Evolutionary conservation across 2,113 vertebrate genomes (phyloP), one percentile per base, ranked within the genome.

Genomic region (Oncorhynchus clarkii): DNA sequence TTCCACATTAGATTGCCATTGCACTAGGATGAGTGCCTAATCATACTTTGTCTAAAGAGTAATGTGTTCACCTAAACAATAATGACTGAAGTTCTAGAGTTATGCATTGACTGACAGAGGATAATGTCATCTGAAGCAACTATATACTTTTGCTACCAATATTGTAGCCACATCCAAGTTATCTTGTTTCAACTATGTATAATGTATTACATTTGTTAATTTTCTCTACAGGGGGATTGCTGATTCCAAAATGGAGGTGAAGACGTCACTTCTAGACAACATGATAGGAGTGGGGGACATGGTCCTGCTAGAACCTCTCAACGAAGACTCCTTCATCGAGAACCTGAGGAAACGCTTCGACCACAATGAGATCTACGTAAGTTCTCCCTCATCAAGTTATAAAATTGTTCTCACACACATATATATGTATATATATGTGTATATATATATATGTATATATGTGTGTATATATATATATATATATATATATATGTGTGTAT

Each of bases 211-310:
- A 39, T 78, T 2, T 70, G 34, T 65, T 66, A 66, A 68, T 75
- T 88, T 34, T 87, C 49, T 70, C 31, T 70, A 16, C 70, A 89
- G 88, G 90, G 92, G 88, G 69, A 91, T 87, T 79, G 92, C 96
- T 95, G 3, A 54, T 16, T 93, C 94, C 91, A 98, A 96, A 84
- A 98, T 96, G 96, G 97, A 99, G 92, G 96, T 95, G 89, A 99
- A 99, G 86, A 98, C 96, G 0, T 99, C 98, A 2, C 97, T 99
- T 88, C 91, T 99, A 31, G 98, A 99, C 62, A 94, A 98, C 80
- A 99, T 98, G 96, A 98, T 99, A 45, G 97, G 98, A 29, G 97
- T 99, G 18, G 97, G 97, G 1, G 98, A 99, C 86, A 99, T 98
- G 97, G 98, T 99, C 84, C 97, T 99, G 76, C 84, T 99, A 4